These are phyloP conservation scores for Saccostrea glomerata DNA, from an alignment of 1,140 invertebrate species.

Conservation along the genomic window DNA sequence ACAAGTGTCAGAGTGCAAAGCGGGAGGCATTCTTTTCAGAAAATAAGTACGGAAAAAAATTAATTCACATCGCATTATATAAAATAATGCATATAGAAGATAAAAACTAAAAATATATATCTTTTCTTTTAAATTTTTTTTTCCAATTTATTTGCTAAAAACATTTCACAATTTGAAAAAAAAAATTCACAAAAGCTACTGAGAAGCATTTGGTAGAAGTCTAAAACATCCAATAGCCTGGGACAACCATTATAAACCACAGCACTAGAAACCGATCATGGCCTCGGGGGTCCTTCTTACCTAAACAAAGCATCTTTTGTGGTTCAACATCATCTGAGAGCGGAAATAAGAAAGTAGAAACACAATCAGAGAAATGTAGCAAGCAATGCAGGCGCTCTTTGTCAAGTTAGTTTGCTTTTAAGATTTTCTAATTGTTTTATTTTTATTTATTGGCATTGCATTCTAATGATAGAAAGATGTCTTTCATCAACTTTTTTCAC, in stretches of 20 bases:
- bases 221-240: slow-evolving; percentile 17
- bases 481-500: background rate
- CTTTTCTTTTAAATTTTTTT: background rate
- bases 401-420: background rate
- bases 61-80: background rate
- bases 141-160: background rate
- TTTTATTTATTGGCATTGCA: background rate
- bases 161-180: background rate
- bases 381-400: background rate
- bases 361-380: slow-evolving; percentile 28
- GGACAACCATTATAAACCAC: slow-evolving; percentile 14
- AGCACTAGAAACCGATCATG: slow-evolving; percentile 13
- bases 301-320: slow-evolving; percentile 62
- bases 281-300: slow-evolving; percentile 41
- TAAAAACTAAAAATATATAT: background rate
- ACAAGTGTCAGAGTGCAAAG: slow-evolving; percentile 21
- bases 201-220: slow-evolving; percentile 22
- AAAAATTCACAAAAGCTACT: slow-evolving; percentile 30
- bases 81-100: background rate
- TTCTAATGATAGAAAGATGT: background rate
- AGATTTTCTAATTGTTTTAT: background rate
- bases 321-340: slow-evolving; percentile 59
- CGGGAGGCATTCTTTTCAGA: background rate
- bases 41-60: background rate
- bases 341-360: slow-evolving; percentile 54